Conservation (phyloP, 1,140 invertebrate genomes). For the Gryon sp. region DNA sequence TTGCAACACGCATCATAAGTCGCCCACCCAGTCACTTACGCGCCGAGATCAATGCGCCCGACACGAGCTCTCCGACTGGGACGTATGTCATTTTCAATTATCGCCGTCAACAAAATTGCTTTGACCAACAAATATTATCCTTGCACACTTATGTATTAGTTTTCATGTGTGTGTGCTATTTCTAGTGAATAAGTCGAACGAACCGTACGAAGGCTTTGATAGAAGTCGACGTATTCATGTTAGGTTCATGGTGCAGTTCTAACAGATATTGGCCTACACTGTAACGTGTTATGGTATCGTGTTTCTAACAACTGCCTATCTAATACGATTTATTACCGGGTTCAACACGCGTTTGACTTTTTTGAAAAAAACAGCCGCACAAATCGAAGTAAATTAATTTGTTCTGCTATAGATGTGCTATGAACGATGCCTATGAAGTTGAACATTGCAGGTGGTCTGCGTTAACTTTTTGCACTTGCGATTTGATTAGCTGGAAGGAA, state of each 20-base stretch:
- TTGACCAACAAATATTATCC: constrained; percentile 57
- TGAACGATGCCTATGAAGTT: constrained; percentile 12
- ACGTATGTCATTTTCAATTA: constrained; percentile 76
- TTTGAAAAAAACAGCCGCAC: constrained; percentile 20
- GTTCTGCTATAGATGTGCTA: constrained; percentile 27
- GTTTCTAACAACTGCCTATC: constrained; percentile 48
- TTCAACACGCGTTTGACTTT: constrained; percentile 43
- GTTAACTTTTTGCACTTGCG: neutral
- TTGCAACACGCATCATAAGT: constrained; percentile 32
- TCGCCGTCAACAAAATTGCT: constrained; percentile 61
- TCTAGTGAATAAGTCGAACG: constrained; percentile 41
- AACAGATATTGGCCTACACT: constrained; percentile 23
- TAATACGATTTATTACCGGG: constrained; percentile 39
- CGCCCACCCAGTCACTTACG: constrained; percentile 59
- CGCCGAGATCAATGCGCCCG: constrained; percentile 68
- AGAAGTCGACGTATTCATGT: constrained; percentile 57
- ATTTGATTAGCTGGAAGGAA: neutral
- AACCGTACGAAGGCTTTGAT: constrained; percentile 50
- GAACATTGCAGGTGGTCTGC: constrained; percentile 29
- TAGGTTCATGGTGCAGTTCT: constrained; percentile 23
- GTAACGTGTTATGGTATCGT: constrained; percentile 34
- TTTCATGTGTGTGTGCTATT: constrained; percentile 43
- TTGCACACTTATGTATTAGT: too few species aligned
- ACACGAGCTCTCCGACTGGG: constrained; percentile 35
- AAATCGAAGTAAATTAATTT: constrained; percentile 51